Evolutionary conservation across 1,140 invertebrate species (phyloP), one percentile per base, ranked within the genome.

Genomic region (Drosophila varians): DNA sequence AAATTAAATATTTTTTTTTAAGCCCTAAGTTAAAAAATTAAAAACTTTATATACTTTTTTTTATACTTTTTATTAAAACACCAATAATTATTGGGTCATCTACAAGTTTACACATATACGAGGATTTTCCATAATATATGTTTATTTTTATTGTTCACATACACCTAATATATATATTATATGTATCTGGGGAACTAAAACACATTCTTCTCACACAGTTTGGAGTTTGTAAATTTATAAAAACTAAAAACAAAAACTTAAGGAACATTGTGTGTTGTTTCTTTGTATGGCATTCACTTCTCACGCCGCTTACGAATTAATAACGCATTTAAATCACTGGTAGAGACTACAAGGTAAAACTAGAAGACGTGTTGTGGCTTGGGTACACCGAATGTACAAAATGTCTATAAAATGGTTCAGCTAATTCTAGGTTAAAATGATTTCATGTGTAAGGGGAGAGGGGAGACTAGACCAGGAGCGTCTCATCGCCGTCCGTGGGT

Each of bases 91-190:
- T 71, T 84, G 76, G 69, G 58, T 61, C 65, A 58, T 64, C 79
- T 84, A 84, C 80, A 73, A 56, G 57, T 86, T 70, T 86, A 86
- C 80, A 84, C 70, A 83, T 64, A 57, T 65, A 65, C 62, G 58
- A 65, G 58, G 57, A 73, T 76, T 80, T 80, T 84, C 68, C 68
- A 65, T 72, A 57, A 18, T 69, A 49, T 36, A 28, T 40, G 28
- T 52, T 23, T 43, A 45, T 68, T 34, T 46, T 61, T 62, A 52
- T 51, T 26, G 45, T 61, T 57, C 60, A 58, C 55, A 43, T 66
- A 28, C 70, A 9, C 40, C 8, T 70, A 47, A n/a, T n/a, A n/a
- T n/a, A n/a, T n/a, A n/a, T n/a, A n/a, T n/a, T 57, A 36, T 49
- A 11, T 25, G 19, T 58, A 58, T 68, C 42, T 28, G 45, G 40